These are phyloP conservation scores for Haemorhous mexicanus DNA, from an alignment of 2,113 vertebrate genomes.

Conservation along the genomic window DNA sequence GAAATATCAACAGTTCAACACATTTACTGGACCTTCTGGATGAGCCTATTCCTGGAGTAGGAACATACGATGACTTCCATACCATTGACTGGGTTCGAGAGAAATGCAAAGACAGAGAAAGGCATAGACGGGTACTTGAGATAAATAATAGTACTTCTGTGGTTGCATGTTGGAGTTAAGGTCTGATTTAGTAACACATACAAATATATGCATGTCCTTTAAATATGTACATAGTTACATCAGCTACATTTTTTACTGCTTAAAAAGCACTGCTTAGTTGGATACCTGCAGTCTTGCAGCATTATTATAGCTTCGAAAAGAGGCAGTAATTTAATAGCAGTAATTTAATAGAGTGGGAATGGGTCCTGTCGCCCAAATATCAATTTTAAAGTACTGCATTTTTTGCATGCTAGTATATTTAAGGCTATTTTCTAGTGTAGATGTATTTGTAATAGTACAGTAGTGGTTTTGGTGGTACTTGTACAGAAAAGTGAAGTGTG, in stretches of 20 bases:
- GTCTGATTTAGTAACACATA: neutral
- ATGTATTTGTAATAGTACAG: neutral
- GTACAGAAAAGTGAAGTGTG: neutral
- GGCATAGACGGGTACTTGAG: slow-evolving; percentile 89
- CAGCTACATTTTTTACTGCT: neutral
- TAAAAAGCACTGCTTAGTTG: neutral
- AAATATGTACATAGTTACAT: neutral
- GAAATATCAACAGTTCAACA: slow-evolving; percentile 89
- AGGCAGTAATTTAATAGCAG: neutral
- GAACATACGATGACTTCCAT: slow-evolving; percentile 98
- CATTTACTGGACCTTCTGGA: slow-evolving; percentile 96
- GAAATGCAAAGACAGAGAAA: slow-evolving; percentile 96
- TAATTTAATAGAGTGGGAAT: neutral
- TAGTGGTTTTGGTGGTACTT: neutral
- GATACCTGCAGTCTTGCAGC: neutral
- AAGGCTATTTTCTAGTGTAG: neutral
- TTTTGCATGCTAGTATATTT: neutral
- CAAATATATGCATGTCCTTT: neutral
- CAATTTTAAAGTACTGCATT: neutral
- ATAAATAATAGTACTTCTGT: neutral
- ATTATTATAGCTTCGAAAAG: neutral
- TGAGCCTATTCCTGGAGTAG: slow-evolving; percentile 97
- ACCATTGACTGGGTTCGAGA: slow-evolving; percentile 99
- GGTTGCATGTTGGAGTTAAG: neutral
- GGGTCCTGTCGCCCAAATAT: neutral